These are phyloP conservation scores for Invenusta paracnida DNA, from an alignment of 2,888 invertebrate species.

Conservation along the genomic window DNA sequence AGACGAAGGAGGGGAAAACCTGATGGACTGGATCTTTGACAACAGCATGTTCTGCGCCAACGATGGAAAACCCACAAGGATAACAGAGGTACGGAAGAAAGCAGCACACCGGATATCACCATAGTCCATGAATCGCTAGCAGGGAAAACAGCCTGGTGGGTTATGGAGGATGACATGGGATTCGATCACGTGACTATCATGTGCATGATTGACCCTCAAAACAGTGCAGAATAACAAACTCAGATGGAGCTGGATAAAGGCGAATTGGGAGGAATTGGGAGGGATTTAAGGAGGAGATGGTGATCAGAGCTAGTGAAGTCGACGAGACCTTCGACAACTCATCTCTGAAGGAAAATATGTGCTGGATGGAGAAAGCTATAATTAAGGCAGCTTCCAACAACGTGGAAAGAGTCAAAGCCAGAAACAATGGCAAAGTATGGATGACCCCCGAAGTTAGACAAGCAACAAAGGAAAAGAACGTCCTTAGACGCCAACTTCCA, in stretches of 20 bases:
- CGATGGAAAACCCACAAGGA: background rate
- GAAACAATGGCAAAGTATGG: background rate
- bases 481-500: too few relatives aligned
- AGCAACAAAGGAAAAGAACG: background rate
- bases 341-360: background rate
- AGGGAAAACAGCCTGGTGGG: background rate
- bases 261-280: background rate
- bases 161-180: background rate
- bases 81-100: background rate
- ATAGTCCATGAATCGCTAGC: background rate
- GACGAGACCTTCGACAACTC: background rate
- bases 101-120: background rate
- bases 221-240: background rate
- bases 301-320: too few relatives aligned
- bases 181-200: background rate
- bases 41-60: background rate
- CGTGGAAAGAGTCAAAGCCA: background rate
- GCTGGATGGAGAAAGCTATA: background rate
- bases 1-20: background rate
- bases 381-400: background rate
- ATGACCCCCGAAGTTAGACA: background rate
- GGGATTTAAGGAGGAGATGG: background rate
- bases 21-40: background rate
- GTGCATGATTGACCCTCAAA: background rate
- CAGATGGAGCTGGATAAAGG: background rate